Conservation (phyloP, 2,113 vertebrate species). For the Trematomus loennbergii region DNA sequence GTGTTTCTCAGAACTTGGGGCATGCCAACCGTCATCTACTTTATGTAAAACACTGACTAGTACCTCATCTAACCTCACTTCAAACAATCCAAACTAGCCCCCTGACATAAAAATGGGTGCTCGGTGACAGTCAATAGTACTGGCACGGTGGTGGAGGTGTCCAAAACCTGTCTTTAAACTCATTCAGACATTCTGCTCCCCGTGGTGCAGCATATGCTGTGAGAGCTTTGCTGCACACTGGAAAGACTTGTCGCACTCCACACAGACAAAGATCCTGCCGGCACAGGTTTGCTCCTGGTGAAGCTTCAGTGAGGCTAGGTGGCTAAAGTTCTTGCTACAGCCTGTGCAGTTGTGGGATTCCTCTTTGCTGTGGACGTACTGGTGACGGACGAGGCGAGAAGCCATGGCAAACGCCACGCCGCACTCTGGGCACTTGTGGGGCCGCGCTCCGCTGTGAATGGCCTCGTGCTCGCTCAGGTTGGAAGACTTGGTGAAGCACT, state of each 20-base stretch:
- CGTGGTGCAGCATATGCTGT: slow-evolving; percentile 71
- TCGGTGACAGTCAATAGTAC: neutral
- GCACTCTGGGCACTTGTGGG: slow-evolving; percentile 78
- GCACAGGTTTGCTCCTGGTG: slow-evolving; percentile 75
- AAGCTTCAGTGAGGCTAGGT: slow-evolving; percentile 44
- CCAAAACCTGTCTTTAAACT: slow-evolving; percentile 18
- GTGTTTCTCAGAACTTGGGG: too few species aligned
- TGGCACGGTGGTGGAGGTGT: neutral
- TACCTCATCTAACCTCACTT: too few species aligned
- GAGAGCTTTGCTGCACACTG: slow-evolving; percentile 67
- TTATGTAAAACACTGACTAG: too few species aligned
- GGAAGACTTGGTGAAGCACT: slow-evolving; percentile 84
- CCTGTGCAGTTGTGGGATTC: slow-evolving; percentile 53
- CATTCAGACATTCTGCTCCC: slow-evolving; percentile 22
- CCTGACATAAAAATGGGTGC: slow-evolving; percentile 15
- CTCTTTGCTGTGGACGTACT: slow-evolving; percentile 68
- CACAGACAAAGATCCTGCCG: slow-evolving; percentile 74
- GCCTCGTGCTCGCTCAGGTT: slow-evolving; percentile 82
- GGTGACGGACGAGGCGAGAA: slow-evolving; percentile 78
- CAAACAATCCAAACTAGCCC: neutral
- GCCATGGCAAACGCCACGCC: slow-evolving; percentile 82
- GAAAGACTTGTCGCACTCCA: slow-evolving; percentile 75
- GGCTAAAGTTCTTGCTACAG: slow-evolving; percentile 70
- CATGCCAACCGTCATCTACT: too few species aligned
- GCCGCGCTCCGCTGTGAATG: slow-evolving; percentile 80